phyloP scores from a whole-genome alignment of 2,888 invertebrate genomes.

The Vesta saturnalis region DNA sequence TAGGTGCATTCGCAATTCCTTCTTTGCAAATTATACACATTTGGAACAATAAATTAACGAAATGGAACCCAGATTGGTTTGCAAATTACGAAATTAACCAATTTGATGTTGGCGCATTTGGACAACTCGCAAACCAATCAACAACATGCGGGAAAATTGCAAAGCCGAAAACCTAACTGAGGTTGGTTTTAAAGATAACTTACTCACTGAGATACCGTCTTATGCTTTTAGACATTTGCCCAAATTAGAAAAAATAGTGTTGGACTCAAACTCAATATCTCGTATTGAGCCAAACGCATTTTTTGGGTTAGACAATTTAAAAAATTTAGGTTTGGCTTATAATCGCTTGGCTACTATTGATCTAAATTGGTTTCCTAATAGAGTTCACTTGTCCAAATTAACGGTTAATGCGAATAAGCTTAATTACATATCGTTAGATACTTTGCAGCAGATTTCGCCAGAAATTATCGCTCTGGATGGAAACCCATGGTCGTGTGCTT shows the following conservation, averaged over 20 bases:
- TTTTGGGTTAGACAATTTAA: not conserved
- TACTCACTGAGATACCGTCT: not conserved
- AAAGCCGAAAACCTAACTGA: not conserved
- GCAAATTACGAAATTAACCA: not conserved
- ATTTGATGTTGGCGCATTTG: not conserved
- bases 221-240: not conserved
- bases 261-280: not conserved
- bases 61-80: conserved; percentile 17
- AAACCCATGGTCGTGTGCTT: conserved; percentile 16
- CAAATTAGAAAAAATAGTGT: not conserved
- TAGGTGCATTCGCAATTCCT: not conserved
- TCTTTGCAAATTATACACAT: not conserved
- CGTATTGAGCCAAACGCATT: conserved; percentile 3
- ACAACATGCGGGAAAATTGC: not conserved
- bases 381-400: not conserved
- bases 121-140: not conserved
- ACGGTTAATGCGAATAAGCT: conserved; percentile 8
- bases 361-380: not conserved
- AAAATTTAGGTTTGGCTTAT: not conserved
- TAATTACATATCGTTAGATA: not conserved
- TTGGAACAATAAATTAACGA: conserved; percentile 5
- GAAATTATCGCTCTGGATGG: not conserved
- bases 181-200: conserved; percentile 10
- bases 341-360: not conserved
- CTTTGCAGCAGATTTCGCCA: not conserved